A percentile compares a stretch with the other conserved stretches of the same genome.
Conservation (phyloP, 2,113 vertebrate species). For the Sterna hirundo region DNA sequence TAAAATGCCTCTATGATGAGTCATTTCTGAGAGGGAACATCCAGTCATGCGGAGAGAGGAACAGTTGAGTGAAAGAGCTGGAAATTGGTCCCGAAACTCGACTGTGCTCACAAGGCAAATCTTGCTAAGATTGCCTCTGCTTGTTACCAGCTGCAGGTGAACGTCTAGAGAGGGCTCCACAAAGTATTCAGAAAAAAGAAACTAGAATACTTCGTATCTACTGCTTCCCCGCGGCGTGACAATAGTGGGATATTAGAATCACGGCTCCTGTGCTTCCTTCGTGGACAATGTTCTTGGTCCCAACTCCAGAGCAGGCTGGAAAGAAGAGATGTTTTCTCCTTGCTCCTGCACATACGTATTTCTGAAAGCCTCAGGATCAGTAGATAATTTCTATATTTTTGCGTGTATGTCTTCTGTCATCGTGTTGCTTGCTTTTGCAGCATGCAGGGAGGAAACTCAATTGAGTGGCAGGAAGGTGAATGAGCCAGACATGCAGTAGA, state of each 20-base stretch:
- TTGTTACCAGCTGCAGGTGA: background rate
- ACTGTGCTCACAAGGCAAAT: background rate
- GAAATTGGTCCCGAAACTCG: background rate
- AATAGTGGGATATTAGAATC: background rate
- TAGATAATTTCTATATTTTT: background rate
- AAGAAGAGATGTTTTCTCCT: conserved; percentile 22
- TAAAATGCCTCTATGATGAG: background rate
- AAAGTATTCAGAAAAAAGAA: background rate
- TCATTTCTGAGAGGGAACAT: background rate
- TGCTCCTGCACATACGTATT: conserved; percentile 32
- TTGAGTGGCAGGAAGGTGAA: background rate
- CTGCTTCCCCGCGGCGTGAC: background rate
- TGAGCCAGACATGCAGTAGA: background rate
- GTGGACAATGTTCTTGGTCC: conserved; percentile 22
- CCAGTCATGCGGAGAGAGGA: background rate
- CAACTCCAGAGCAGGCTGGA: background rate
- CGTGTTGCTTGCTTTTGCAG: background rate
- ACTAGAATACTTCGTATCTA: background rate
- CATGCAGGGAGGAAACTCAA: background rate
- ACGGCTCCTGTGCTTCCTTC: background rate
- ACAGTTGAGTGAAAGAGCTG: background rate
- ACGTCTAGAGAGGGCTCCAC: background rate
- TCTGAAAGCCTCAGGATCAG: background rate
- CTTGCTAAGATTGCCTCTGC: background rate
- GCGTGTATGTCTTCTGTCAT: background rate